These are phyloP conservation scores for Bufo gargarizans DNA, from an alignment of 2,113 vertebrate genomes.

Conservation along the genomic window DNA sequence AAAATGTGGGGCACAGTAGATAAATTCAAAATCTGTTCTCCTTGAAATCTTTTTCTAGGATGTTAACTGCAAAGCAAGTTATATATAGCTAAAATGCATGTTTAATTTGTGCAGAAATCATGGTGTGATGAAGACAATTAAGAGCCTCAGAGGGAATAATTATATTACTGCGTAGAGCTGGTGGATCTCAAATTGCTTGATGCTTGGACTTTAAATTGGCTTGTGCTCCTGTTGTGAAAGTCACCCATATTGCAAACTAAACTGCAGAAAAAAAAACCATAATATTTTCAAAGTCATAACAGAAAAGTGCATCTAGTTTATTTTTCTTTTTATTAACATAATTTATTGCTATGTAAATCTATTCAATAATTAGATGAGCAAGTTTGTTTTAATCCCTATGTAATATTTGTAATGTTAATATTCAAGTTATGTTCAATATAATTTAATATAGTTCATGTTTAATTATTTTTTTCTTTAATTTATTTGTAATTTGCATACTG, in stretches of 20 bases:
- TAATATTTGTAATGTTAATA: background rate
- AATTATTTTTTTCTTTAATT: background rate
- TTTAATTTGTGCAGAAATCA: conserved; percentile 88
- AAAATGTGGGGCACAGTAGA: conserved; percentile 12
- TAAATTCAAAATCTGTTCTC: conserved; percentile 70
- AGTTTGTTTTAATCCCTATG: background rate
- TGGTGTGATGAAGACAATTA: conserved; percentile 89
- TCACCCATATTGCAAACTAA: conserved; percentile 74
- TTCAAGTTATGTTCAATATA: background rate
- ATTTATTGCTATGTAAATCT: conserved; percentile 7
- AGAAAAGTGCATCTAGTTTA: conserved; percentile 63
- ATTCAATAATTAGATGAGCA: background rate
- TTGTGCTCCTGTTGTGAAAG: conserved; percentile 82
- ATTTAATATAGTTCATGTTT: background rate
- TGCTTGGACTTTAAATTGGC: conserved; percentile 85
- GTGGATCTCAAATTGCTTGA: conserved; percentile 84
- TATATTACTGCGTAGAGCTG: conserved; percentile 85
- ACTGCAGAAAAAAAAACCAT: conserved; percentile 68
- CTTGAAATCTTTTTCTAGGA: conserved; percentile 86
- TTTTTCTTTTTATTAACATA: conserved; percentile 23
- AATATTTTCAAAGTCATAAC: conserved; percentile 77
- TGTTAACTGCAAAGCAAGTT: conserved; percentile 84
- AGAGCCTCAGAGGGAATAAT: conserved; percentile 86
- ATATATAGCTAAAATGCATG: conserved; percentile 86
- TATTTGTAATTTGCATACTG: background rate